Base-by-base conservation (phyloP, 2,888 invertebrate genomes). In the Phyto melanocephala region DNA sequence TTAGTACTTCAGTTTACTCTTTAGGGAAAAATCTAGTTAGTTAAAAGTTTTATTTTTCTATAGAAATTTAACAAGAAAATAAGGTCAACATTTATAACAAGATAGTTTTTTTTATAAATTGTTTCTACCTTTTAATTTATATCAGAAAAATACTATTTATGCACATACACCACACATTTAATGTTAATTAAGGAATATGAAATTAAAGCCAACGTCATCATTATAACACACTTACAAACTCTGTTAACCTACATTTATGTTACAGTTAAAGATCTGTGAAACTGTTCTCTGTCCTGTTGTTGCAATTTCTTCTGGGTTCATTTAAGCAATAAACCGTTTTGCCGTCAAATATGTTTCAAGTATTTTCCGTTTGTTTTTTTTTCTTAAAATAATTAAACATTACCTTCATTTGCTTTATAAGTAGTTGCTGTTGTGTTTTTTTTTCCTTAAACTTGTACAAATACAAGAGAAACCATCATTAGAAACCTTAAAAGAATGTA, bases 21-120 rank as follows among this genome's bases (percentile, higher is more conserved):
- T 37, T 15, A 22, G 76, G 60, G 70, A 63, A 62, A 68, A 42
- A 62, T 60, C 42, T 33, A 68, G 47, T 47, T 47, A 50, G 68
- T 62, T 28, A 6, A 37, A 40, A 45, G 1, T 28, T 45, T 54
- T 54, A 11, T 22, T 24, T 58, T 37, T 40, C 37, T 17, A 10
- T 20, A 56, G 8, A 67, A 37, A 15, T 28, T 60, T 40, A 58
- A 68, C 37, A n/a, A 40, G 47, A 4, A 78, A 78, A 70, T 70
- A 56, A 56, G 70, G 70, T 78, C 63, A 78, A 54, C 45, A 63
- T 33, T 65, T 28, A 37, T 28, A 17, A 35, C 15, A 33, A 35
- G 37, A 45, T 35, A 33, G 11, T 22, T 42, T 63, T 74, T 33
- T 62, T 13, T n/a, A n/a, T n/a, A n/a, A 2, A 2, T 54, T 24